Base-by-base conservation (phyloP, 1,140 invertebrate species). In the Pachypeltis micranthus region DNA sequence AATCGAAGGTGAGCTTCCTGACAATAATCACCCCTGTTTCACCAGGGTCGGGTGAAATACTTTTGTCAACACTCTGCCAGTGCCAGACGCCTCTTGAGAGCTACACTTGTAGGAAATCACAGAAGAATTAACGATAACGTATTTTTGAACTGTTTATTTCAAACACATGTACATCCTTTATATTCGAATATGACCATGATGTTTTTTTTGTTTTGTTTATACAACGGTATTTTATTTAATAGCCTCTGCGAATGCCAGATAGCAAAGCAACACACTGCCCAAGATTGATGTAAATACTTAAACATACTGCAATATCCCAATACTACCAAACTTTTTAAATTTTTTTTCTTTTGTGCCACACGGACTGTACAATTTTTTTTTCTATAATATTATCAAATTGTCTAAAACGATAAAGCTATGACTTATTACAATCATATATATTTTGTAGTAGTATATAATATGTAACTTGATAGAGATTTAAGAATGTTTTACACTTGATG, bases 401-500 rank as follows among this genome's bases (percentile, higher is more conserved):
- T 64, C 58, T 60, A 59, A 59, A 59, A 64, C 44, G 55, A 58
- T 64, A 64, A 64, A 64, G 57, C 63, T 64, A 64, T 64, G 58
- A 64, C 55, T 63, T 63, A 59, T 64, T 64, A 64, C 63, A 64
- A 51, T 64, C 63, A 64, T 60, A 59, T 64, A 64, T 64, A 64
- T 61, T 44, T 60, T 60, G 21, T 61, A 29, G 47, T 61, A 16
- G 23, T 19, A 23, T 44, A 44, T 61, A 44, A 44, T 44, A 54
- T 61, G 54, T 67, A 65, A 67, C 44, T 65, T 63, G 59, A 62
- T 65, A 67, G 59, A 62, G 66, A 67, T 67, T 67, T 67, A 67
- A 67, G 66, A 67, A 67, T 65, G 66, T 58, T 51, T 51, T 67
- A 67, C 66, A 67, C 66, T 67, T 67, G 64, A 66, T 65, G 54